These are phyloP conservation scores for Rutilus rutilus DNA, from an alignment of 2,113 vertebrate genomes.

Conservation along the genomic window DNA sequence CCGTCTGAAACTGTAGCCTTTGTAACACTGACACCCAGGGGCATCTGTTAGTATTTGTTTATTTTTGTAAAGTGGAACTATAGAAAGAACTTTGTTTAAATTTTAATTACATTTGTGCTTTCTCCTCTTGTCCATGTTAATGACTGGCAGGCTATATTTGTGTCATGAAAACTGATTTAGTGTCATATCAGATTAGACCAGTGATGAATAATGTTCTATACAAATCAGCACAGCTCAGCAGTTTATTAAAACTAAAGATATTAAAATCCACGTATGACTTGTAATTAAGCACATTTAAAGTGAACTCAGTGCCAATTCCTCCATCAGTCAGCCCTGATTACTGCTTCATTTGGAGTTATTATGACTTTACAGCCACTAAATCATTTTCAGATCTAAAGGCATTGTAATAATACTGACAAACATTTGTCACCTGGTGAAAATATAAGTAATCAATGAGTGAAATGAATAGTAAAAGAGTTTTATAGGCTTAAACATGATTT, in stretches of 20 bases:
- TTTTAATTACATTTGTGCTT: background rate
- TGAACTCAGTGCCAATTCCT: background rate
- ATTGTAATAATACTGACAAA: background rate
- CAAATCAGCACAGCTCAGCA: conserved; percentile 19
- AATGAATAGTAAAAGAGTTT: background rate
- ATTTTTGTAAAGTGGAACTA: background rate
- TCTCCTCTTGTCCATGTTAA: background rate
- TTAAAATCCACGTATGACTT: conserved; percentile 26
- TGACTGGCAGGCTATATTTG: background rate
- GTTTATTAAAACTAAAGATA: conserved; percentile 2
- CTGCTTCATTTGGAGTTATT: background rate
- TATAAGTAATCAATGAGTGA: background rate
- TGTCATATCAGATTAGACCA: conserved; percentile 8
- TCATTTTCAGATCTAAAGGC: background rate
- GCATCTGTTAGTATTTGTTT: conserved; percentile 31
- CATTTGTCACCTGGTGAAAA: background rate
- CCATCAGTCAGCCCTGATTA: conserved; percentile 25
- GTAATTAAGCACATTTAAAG: background rate
- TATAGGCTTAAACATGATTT: background rate
- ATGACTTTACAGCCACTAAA: background rate
- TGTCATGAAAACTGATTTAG: background rate
- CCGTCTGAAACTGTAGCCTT: background rate
- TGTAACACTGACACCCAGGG: conserved; percentile 57
- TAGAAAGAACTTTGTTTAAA: background rate
- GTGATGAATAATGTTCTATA: background rate